Conservation (phyloP, 2,113 vertebrate species). For the Theristicus caerulescens region DNA sequence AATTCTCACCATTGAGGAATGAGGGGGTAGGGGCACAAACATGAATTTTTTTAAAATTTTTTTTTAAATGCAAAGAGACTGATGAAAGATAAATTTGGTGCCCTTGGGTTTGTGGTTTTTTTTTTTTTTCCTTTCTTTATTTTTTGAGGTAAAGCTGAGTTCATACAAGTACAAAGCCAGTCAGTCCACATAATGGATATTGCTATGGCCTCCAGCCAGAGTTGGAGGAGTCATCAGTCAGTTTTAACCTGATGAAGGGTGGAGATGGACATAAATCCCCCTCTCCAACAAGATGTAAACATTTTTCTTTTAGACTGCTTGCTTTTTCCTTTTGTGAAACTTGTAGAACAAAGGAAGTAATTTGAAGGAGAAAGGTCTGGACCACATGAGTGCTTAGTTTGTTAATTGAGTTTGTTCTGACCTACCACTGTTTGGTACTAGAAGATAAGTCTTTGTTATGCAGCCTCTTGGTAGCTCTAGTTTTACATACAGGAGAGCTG, state of each 20-base stretch:
- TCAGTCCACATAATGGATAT: background rate
- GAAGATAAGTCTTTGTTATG: background rate
- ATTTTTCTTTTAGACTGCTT: background rate
- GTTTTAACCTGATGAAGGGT: background rate
- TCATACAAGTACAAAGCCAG: background rate
- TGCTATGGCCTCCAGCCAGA: background rate
- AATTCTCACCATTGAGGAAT: background rate
- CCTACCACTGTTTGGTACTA: background rate
- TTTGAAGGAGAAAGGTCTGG: background rate
- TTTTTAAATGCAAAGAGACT: background rate
- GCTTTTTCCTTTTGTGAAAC: background rate
- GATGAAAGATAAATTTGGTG: background rate
- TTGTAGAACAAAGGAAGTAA: background rate
- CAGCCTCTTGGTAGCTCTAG: background rate
- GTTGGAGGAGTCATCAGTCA: background rate
- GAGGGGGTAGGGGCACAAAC: fast-evolving
- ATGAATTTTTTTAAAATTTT: background rate
- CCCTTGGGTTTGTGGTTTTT: background rate
- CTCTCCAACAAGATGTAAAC: background rate
- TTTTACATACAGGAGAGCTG: background rate
- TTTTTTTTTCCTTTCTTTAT: no score
- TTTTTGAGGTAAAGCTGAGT: background rate
- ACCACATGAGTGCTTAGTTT: background rate
- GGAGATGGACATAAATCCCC: background rate
- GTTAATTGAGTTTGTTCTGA: background rate